Conservation (phyloP, 2,797 vertebrate genomes). For the Halcyon leucocephala region DNA sequence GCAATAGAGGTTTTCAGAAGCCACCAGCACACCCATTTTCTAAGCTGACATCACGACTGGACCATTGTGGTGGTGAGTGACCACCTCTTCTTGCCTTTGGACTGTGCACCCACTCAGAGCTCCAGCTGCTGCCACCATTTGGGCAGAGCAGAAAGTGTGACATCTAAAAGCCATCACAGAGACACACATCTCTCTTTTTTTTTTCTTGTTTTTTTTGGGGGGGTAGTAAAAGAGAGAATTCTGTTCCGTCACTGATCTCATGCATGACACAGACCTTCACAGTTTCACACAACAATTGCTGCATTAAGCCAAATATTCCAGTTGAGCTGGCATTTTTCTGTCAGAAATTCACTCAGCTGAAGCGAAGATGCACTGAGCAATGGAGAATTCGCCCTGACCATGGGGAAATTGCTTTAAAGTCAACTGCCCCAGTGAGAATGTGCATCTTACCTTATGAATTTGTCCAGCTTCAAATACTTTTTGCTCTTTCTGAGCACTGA, state of each 20-base stretch:
- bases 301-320: neutral
- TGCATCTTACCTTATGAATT: neutral
- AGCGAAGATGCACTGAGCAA: neutral
- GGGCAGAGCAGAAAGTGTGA: neutral
- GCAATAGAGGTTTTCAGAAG: neutral
- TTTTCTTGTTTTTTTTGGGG: too few species aligned
- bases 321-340: neutral
- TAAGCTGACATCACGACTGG: neutral
- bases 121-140: neutral
- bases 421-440: neutral
- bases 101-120: neutral
- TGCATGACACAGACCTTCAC: neutral
- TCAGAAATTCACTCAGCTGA: neutral
- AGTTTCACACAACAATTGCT: neutral
- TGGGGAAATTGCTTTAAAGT: neutral
- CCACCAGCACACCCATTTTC: neutral
- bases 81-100: neutral
- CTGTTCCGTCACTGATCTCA: neutral
- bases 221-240: neutral
- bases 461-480: neutral
- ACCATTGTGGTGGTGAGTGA: neutral
- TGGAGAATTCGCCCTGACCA: neutral
- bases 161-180: neutral
- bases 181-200: neutral
- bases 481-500: neutral